Evolutionary conservation across 2,113 vertebrate genomes (phyloP).

Genomic region (Fulica atra): DNA sequence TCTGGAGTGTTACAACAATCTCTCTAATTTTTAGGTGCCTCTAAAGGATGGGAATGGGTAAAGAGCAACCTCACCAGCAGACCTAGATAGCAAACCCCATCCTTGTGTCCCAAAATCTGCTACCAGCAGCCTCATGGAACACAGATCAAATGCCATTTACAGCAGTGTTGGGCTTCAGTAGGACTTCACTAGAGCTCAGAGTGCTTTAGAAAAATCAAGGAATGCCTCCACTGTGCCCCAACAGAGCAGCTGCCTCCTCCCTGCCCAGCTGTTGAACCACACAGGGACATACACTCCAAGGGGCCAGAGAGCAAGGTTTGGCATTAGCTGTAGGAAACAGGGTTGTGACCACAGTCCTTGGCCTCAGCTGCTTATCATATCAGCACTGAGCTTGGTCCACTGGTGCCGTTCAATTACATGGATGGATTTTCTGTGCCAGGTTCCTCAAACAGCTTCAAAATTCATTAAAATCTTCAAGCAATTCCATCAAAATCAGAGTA

Average conservation of each 20-base stretch:
- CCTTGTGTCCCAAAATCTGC: not conserved
- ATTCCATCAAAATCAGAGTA: not conserved
- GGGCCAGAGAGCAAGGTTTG: not conserved
- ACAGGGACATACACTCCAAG: not conserved
- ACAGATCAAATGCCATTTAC: not conserved
- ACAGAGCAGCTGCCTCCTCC: not conserved
- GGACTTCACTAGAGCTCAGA: not conserved
- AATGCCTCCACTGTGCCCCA: fast-evolving
- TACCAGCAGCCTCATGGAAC: not conserved
- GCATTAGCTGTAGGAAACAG: not conserved
- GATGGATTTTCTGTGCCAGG: not conserved
- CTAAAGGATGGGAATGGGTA: not conserved
- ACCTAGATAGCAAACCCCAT: not conserved
- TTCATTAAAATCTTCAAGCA: not conserved
- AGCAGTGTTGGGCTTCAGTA: not conserved
- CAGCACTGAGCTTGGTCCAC: not conserved
- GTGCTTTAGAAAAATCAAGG: not conserved
- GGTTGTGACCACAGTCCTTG: not conserved
- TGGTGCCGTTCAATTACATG: not conserved
- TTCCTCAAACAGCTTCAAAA: conserved; percentile 13
- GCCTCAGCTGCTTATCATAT: not conserved
- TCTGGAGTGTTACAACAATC: not conserved
- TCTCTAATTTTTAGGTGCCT: not conserved
- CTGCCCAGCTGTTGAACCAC: fast-evolving
- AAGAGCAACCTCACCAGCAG: not conserved